Base-by-base conservation (phyloP, 2,888 invertebrate species). In the Agrotis clavis region DNA sequence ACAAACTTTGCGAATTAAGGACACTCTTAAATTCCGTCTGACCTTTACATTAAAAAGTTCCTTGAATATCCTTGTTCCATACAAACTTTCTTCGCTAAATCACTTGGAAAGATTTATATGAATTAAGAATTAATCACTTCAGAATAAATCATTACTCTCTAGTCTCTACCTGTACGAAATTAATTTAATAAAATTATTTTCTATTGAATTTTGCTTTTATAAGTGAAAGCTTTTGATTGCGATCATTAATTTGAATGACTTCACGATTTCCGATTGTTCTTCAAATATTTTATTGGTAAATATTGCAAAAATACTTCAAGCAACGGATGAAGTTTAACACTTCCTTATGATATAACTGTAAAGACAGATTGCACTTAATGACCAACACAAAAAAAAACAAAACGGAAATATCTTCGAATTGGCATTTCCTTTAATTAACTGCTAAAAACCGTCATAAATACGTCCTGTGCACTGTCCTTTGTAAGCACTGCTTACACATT, bases 361-460 rank as follows among this genome's bases (percentile, higher is more conserved):
- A 74, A 50, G 48, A 19, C 19, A 59, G 35, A 25, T 47, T 13
- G 68, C 48, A 54, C 45, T 67, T 60, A 77, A 62, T 50, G 14
- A 13, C 48, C 48, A 50, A 21, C 51, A 59, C 57, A 67, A 71
- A 65, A 74, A 74, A 76, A 80, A 65, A 30, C 14, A 6, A 47
- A 72, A 69, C 73, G 69, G 77, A 81, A 60, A 79, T 61, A 67
- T 77, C 51, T 76, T 56, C 9, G 45, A 53, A 71, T 76, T 77
- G 81, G 59, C 35, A 79, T 81, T 79, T 79, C 79, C 73, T 81
- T 77, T 81, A 61, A 80, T 80, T 80, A 80, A 61, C 19, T 11
- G 14, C 19, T 51, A 35, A 61, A 67, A 72, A 81, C 67, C 59
- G 30, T 48, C 54, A 45, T 50, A 45, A 48, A 63, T 56, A 60